phyloP scores from a whole-genome alignment of 2,888 invertebrate species.

The Lypha dubia region DNA sequence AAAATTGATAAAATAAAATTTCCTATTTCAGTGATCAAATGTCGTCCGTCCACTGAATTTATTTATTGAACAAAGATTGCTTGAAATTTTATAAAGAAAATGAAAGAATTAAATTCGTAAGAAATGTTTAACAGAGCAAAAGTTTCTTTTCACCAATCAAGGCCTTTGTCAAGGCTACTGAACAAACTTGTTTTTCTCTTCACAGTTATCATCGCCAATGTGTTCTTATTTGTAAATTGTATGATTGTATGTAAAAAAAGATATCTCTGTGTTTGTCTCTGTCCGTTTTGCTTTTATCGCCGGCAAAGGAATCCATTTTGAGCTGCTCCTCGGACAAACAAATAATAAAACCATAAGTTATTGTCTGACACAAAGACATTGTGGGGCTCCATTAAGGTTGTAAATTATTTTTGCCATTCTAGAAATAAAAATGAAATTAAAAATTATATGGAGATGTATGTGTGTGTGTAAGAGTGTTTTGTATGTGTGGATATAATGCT shows the following conservation, averaged over 20 bases:
- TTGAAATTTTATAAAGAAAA: no score
- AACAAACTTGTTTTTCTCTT: no score
- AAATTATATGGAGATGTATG: neutral
- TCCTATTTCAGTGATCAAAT: no score
- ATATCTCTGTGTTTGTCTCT: conserved; percentile 9
- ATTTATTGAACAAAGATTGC: no score
- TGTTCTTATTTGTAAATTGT: conserved; percentile 1
- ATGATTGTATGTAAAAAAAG: conserved; percentile 9
- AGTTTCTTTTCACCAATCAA: neutral
- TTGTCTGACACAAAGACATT: conserved; percentile 49
- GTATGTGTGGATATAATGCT: neutral
- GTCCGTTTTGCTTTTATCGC: conserved; percentile 34
- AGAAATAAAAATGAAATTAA: conserved; percentile 23
- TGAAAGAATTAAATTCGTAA: no score
- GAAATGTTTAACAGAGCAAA: no score
- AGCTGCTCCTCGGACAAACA: neutral
- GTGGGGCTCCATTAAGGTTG: conserved; percentile 61
- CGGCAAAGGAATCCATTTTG: neutral
- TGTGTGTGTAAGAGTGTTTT: neutral
- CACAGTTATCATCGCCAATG: neutral
- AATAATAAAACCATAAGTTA: conserved; percentile 51
- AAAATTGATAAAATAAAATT: no score
- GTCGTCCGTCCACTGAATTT: no score
- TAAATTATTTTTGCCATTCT: conserved; percentile 57
- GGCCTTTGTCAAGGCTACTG: neutral